Percentiles rank a stretch among this genome's conserved stretches.
Conservation (phyloP, 2,888 invertebrate genomes). For the Parapristionchus giblindavisi region DNA sequence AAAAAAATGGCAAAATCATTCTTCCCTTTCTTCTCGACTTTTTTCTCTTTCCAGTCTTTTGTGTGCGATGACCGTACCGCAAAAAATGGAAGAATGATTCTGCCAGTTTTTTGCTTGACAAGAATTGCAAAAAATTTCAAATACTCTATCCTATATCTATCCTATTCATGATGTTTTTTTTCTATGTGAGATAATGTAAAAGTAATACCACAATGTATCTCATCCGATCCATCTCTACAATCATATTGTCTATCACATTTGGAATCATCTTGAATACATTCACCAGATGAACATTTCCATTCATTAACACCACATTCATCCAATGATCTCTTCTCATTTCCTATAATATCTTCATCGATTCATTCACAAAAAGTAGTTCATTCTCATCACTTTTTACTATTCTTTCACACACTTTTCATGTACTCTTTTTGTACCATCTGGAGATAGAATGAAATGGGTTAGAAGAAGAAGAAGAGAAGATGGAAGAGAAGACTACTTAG, state of each 20-base stretch:
- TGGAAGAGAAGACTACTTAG: neutral
- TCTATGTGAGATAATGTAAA: neutral
- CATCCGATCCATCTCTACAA: conserved; percentile 68
- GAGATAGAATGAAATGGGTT: neutral
- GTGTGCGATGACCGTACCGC: too few relatives aligned
- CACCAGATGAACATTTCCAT: conserved; percentile 72
- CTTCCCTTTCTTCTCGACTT: too few relatives aligned
- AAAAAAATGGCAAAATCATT: too few relatives aligned
- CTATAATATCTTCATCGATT: conserved; percentile 45
- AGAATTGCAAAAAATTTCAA: too few relatives aligned
- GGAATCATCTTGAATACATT: conserved; percentile 83
- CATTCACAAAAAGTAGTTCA: neutral
- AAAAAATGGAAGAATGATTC: too few relatives aligned
- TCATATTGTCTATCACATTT: conserved; percentile 79
- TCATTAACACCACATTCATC: conserved; percentile 43
- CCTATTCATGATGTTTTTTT: neutral
- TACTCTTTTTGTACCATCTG: conserved; percentile 17
- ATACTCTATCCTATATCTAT: too few relatives aligned
- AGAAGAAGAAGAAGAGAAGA: neutral
- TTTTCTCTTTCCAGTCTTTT: too few relatives aligned
- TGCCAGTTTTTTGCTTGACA: too few relatives aligned
- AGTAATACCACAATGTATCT: conserved; percentile 59
- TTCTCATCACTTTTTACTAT: neutral
- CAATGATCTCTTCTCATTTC: conserved; percentile 63
- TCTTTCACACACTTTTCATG: conserved; percentile 8